These are phyloP conservation scores for Clarias gariepinus DNA, from an alignment of 2,113 vertebrate genomes.

Conservation along the genomic window DNA sequence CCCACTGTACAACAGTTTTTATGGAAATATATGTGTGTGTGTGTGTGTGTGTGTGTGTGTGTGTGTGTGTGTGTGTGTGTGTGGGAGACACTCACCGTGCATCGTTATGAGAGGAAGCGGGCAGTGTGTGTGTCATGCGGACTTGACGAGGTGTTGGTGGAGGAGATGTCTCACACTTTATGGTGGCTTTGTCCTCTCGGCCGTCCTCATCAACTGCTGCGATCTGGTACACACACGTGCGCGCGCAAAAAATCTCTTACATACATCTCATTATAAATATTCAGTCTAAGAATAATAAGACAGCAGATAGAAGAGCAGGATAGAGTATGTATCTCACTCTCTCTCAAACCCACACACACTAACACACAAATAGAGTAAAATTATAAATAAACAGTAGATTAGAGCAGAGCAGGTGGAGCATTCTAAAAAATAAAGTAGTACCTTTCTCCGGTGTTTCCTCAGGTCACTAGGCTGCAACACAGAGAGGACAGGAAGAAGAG, in stretches of 20 bases:
- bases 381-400: not conserved
- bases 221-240: constrained; percentile 74
- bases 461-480: constrained; percentile 89
- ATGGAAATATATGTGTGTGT: not conserved
- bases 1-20: not conserved
- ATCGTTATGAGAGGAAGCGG: constrained; percentile 94
- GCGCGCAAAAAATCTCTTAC: not conserved
- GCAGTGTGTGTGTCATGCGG: constrained; percentile 96
- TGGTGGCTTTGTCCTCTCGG: constrained; percentile 96
- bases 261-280: not conserved
- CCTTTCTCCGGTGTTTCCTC: constrained; percentile 98
- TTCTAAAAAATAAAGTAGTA: constrained; percentile 59
- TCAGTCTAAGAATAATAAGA: no score
- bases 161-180: constrained; percentile 98
- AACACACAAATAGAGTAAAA: not conserved
- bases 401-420: not conserved
- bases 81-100: constrained; percentile 74
- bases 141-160: constrained; percentile 90
- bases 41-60: not conserved
- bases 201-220: constrained; percentile 96
- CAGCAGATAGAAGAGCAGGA: not conserved
- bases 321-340: not conserved
- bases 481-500: not conserved
- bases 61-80: not conserved
- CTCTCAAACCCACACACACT: not conserved